Evolutionary conservation across 2,797 vertebrate genomes (phyloP).

Genomic region (Enteromius fasciolatus): DNA sequence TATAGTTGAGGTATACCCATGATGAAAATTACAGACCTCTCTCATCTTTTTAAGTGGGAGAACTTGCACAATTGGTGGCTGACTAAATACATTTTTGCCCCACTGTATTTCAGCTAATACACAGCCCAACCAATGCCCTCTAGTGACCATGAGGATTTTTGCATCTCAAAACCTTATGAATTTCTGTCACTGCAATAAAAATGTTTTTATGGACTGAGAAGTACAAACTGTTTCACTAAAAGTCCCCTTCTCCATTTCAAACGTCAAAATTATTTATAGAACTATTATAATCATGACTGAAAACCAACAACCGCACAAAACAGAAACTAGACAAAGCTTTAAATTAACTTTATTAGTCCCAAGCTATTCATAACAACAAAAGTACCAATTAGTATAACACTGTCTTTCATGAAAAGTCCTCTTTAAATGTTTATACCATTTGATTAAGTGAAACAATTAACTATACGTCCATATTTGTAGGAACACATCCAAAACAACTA

Average conservation of each 20-base stretch:
- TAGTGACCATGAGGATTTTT: neutral
- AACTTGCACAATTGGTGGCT: no score
- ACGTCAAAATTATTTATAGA: neutral
- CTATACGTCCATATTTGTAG: neutral
- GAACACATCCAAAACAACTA: neutral
- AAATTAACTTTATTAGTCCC: neutral
- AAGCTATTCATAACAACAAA: neutral
- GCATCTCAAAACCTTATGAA: neutral
- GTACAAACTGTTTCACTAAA: neutral
- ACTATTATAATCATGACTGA: neutral
- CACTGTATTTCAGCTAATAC: neutral
- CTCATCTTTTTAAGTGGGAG: no score
- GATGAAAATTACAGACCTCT: no score
- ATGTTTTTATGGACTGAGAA: neutral
- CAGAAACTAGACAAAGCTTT: neutral
- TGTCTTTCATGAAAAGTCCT: neutral
- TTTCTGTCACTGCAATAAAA: neutral
- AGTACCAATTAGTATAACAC: neutral
- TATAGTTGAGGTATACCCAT: no score
- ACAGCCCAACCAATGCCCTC: neutral
- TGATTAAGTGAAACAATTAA: no score
- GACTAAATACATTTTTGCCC: no score
- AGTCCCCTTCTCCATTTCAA: neutral
- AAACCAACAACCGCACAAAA: neutral
- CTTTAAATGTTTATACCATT: neutral